Percentiles rank a stretch among this genome's conserved stretches.
phyloP scores from a whole-genome alignment of 2,888 invertebrate genomes.

The Drosophila yooni region DNA sequence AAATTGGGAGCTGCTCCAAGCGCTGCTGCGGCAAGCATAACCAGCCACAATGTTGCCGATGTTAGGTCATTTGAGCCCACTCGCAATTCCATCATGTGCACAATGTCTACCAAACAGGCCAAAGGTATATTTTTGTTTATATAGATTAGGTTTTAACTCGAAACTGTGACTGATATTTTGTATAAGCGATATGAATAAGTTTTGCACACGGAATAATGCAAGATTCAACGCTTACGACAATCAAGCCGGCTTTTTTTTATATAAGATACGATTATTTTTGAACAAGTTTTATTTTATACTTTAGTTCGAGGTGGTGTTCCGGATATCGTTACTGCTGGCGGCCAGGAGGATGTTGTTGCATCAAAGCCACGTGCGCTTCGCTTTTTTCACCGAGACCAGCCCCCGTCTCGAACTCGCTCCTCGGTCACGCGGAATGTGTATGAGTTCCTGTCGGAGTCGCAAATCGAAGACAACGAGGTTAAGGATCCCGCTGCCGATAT shows the following conservation, averaged over 20 bases:
- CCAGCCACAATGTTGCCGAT: neutral
- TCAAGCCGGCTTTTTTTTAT: neutral
- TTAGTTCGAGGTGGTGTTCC: neutral
- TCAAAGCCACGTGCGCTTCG: slow-evolving; percentile 10
- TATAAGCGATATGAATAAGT: too few species aligned
- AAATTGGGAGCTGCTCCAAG: neutral
- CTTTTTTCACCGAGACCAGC: slow-evolving; percentile 63
- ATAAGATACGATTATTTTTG: neutral
- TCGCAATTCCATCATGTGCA: slow-evolving; percentile 55
- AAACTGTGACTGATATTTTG: too few species aligned
- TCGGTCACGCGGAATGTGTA: slow-evolving; percentile 69
- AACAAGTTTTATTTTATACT: neutral
- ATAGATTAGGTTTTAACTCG: neutral
- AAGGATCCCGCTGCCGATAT: slow-evolving; percentile 81
- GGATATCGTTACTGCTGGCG: neutral
- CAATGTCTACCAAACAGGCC: neutral
- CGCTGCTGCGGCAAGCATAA: too few species aligned
- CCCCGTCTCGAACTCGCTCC: slow-evolving; percentile 41
- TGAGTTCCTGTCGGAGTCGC: slow-evolving; percentile 81
- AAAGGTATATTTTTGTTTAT: slow-evolving; percentile 17
- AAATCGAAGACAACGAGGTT: slow-evolving; percentile 69
- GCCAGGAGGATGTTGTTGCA: neutral
- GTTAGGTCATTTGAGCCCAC: slow-evolving; percentile 40
- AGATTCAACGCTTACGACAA: too few species aligned
- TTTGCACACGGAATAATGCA: too few species aligned